These are phyloP conservation scores for Oryzias melastigma DNA, from an alignment of 2,113 vertebrate genomes.

Conservation along the genomic window DNA sequence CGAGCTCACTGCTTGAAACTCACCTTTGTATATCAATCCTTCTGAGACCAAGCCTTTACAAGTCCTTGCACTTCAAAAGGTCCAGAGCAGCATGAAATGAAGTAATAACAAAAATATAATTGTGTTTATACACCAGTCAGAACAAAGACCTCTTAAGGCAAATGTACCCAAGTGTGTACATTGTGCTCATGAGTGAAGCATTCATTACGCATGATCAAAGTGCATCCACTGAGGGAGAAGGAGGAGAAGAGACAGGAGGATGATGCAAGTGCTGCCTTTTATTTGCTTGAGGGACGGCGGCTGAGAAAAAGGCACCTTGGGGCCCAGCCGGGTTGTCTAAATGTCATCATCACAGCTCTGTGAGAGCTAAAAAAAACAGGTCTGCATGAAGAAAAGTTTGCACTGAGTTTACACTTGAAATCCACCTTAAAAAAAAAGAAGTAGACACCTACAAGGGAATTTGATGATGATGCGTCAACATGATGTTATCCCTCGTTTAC, in stretches of 20 bases:
- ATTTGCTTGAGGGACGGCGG: constrained; percentile 36
- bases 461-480: no score
- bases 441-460: no score
- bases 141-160: constrained; percentile 53
- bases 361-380: background rate
- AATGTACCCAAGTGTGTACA: constrained; percentile 26
- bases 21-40: constrained; percentile 13
- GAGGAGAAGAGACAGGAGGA: constrained; percentile 25
- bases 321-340: background rate
- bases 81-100: constrained; percentile 47
- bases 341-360: constrained; percentile 25
- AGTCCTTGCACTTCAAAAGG: constrained; percentile 33
- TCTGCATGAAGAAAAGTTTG: background rate
- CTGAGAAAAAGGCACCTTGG: constrained; percentile 20
- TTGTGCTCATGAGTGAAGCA: constrained; percentile 29
- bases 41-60: background rate
- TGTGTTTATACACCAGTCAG: constrained; percentile 46
- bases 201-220: constrained; percentile 61
- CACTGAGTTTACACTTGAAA: background rate
- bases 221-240: constrained; percentile 26
- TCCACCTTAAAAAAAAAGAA: no score
- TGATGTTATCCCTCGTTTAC: no score
- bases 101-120: constrained; percentile 46
- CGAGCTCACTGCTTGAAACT: background rate
- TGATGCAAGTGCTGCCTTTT: constrained; percentile 48